Evolutionary conservation across 2,888 invertebrate species (phyloP), one percentile per base, ranked within the genome.

Genomic region (Parascotia fuliginaria): DNA sequence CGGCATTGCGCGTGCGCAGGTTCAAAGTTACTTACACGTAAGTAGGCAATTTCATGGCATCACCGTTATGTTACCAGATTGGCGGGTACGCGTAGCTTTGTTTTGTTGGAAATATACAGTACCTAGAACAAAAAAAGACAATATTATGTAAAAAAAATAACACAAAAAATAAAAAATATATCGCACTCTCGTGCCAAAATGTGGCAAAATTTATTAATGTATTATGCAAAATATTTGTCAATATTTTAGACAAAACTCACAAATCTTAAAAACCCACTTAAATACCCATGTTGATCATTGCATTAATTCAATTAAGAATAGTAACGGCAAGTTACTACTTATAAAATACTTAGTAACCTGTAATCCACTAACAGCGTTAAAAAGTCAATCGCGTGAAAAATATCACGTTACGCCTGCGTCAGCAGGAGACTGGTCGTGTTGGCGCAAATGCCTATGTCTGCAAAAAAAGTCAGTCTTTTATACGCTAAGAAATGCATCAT

Each of bases 11-110:
- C 60, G 64, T 60, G 66, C 55, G 50, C 58, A 50, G 51, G 65
- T 65, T 60, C 65, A 64, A 64, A 61, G 56, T 57, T 55, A n/a
- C n/a, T n/a, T n/a, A 15, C 28, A 55, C 33, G 70, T 51, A 58
- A 55, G 49, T 53, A 60, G 49, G 56, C 55, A 70, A 68, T 70
- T 70, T 66, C 49, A 60, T 52, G 40, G 52, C 32, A 19, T 44
- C 50, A 15, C 55, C 64, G 60, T 65, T 65, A 68, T 68, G 64
- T 60, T 55, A 42, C 37, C 42, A 64, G 60, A 68, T 68, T 70
- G 43, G 24, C 12, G 55, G 70, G 52, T 66, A 37, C 15, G 34
- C 33, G 39, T 51, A 44, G 49, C 51, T 60, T 13, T 47, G 49
- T 12, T 12, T 29, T 4, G 42, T 27, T 9, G 9, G 14, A 16